Evolutionary conservation across 2,888 invertebrate species (phyloP).

Genomic region (Orthonychiurus folsomi): DNA sequence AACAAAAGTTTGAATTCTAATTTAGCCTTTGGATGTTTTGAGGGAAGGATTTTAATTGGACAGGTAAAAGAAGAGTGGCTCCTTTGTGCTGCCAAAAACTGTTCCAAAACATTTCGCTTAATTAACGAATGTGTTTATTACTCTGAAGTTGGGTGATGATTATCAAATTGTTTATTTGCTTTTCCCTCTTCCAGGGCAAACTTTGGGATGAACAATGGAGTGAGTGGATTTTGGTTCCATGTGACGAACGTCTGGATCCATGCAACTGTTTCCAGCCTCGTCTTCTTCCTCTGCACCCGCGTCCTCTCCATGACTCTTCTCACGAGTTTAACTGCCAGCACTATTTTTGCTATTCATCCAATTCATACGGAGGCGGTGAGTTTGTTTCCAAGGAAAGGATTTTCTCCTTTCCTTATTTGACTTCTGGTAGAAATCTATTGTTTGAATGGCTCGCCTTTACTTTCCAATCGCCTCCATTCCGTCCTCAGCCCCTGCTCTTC

Average conservation of each 20-base stretch:
- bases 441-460: neutral
- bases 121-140: no score
- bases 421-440: neutral
- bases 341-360: constrained; percentile 75
- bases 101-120: no score
- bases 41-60: no score
- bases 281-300: constrained; percentile 57
- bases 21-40: no score
- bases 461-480: constrained; percentile 7
- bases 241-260: constrained; percentile 67
- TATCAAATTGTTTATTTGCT: neutral
- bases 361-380: constrained; percentile 84
- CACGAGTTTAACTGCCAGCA: constrained; percentile 61
- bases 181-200: constrained; percentile 64
- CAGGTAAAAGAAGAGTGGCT: no score
- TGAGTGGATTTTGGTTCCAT: constrained; percentile 69
- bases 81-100: no score
- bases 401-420: neutral
- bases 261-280: constrained; percentile 61
- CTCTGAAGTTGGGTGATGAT: no score
- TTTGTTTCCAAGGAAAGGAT: no score
- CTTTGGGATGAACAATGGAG: constrained; percentile 57
- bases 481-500: constrained; percentile 1
- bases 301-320: constrained; percentile 59
- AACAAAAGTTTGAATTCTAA: no score